A percentile compares a stretch with the other conserved stretches of the same genome.
Conservation (phyloP, 2,888 invertebrate species). For the Chalcis sispes region DNA sequence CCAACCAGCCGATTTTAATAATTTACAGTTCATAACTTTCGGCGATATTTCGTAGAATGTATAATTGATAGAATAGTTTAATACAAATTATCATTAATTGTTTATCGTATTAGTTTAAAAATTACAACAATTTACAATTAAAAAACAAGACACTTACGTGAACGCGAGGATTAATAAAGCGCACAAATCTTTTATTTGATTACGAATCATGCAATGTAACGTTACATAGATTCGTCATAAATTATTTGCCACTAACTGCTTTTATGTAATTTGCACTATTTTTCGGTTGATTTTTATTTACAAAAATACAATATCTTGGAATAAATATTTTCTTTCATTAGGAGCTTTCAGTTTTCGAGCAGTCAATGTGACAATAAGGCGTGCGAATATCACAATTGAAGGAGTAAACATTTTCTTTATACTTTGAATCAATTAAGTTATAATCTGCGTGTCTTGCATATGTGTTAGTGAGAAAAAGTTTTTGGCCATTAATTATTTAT, state of each 20-base stretch:
- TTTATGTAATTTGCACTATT: background rate
- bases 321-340: slow-evolving; percentile 63
- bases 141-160: slow-evolving; percentile 50
- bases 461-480: slow-evolving; percentile 28
- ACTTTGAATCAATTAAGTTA: slow-evolving; percentile 31
- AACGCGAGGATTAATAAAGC: slow-evolving; percentile 43
- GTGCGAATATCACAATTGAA: slow-evolving; percentile 57
- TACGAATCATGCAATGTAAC: too few species aligned
- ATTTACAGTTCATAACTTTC: background rate
- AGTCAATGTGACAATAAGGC: slow-evolving; percentile 64
- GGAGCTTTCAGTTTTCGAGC: slow-evolving; percentile 62
- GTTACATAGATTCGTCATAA: slow-evolving; percentile 15
- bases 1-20: background rate
- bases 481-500: slow-evolving; percentile 38
- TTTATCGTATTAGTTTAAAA: slow-evolving; percentile 30
- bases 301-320: slow-evolving; percentile 68
- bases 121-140: slow-evolving; percentile 24
- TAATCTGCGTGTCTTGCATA: slow-evolving; percentile 28
- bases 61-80: slow-evolving; percentile 13
- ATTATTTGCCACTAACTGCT: background rate
- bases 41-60: background rate
- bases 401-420: slow-evolving; percentile 26
- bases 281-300: slow-evolving; percentile 60
- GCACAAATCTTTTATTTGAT: slow-evolving; percentile 17
- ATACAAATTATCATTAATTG: slow-evolving; percentile 27